phyloP scores from a whole-genome alignment of 2,113 vertebrate genomes.

The Sinocyclocheilus maitianheensis region DNA sequence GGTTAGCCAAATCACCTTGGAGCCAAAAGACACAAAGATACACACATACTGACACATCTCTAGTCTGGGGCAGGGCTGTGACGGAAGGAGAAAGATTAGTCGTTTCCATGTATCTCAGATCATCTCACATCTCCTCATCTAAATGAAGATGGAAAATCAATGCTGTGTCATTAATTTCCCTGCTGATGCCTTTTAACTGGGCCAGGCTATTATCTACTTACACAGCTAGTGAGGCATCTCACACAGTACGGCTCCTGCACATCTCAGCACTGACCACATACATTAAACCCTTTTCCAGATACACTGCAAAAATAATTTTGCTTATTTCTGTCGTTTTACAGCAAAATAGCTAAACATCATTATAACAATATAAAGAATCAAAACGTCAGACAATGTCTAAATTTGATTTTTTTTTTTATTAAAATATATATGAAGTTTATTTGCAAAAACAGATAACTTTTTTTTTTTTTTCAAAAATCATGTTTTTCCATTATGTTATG shows the following conservation, averaged over 20 bases:
- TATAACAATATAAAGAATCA: background rate
- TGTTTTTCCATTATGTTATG: too few species aligned
- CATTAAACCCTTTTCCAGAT: background rate
- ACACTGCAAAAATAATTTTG: background rate
- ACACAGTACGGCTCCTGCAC: conserved; percentile 8
- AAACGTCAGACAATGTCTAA: background rate
- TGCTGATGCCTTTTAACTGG: conserved; percentile 75
- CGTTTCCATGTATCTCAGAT: conserved; percentile 69
- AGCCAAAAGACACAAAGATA: background rate
- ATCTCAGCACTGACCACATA: background rate
- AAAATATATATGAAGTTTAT: too few species aligned
- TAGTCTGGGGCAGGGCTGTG: background rate
- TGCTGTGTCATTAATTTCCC: conserved; percentile 71
- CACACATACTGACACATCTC: background rate
- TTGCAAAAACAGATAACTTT: too few species aligned
- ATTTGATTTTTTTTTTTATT: background rate
- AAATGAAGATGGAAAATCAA: conserved; percentile 77
- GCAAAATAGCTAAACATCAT: background rate
- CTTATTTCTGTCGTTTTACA: background rate
- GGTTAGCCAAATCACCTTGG: conserved; percentile 57
- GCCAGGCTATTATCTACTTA: conserved; percentile 76
- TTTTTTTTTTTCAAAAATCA: too few species aligned
- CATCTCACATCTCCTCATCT: conserved; percentile 75
- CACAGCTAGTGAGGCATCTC: conserved; percentile 66
- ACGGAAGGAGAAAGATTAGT: conserved; percentile 68